Conservation (phyloP, 2,113 vertebrate species). For the Stomatorhinus ivindoensis region DNA sequence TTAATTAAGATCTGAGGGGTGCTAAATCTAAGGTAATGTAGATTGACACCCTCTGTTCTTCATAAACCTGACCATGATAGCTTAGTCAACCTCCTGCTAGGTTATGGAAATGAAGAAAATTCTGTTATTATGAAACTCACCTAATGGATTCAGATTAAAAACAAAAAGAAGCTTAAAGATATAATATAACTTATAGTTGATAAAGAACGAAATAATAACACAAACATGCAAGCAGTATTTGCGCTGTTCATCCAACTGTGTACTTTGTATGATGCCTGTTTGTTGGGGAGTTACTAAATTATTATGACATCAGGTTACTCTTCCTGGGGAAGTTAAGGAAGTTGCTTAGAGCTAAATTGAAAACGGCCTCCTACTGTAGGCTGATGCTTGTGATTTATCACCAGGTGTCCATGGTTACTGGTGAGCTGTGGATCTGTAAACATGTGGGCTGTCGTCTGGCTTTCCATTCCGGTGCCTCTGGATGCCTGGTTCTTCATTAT, state of each 20-base stretch:
- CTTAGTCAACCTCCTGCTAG: neutral
- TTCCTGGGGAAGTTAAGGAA: neutral
- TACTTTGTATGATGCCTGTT: neutral
- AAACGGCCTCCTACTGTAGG: neutral
- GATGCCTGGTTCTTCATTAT: conserved; percentile 5
- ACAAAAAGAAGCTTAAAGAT: neutral
- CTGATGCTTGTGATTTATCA: neutral
- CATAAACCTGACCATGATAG: neutral
- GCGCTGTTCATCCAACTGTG: neutral
- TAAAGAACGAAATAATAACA: neutral
- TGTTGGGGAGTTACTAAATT: neutral
- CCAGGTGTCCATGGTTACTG: neutral
- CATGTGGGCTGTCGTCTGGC: neutral
- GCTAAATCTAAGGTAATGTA: conserved; percentile 57
- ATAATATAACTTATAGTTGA: neutral
- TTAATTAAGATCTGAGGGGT: conserved; percentile 58
- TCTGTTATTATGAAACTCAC: neutral
- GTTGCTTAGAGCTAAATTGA: neutral
- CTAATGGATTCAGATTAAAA: neutral
- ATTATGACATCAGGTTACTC: neutral
- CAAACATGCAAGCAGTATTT: neutral
- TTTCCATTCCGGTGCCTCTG: neutral
- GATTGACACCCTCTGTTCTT: conserved; percentile 62
- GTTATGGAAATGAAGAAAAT: neutral
- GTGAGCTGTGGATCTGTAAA: neutral